A percentile compares a stretch with the other conserved stretches of the same genome.
Evolutionary conservation across 2,888 invertebrate genomes (phyloP).

Genomic region (Choreutis nemorana): DNA sequence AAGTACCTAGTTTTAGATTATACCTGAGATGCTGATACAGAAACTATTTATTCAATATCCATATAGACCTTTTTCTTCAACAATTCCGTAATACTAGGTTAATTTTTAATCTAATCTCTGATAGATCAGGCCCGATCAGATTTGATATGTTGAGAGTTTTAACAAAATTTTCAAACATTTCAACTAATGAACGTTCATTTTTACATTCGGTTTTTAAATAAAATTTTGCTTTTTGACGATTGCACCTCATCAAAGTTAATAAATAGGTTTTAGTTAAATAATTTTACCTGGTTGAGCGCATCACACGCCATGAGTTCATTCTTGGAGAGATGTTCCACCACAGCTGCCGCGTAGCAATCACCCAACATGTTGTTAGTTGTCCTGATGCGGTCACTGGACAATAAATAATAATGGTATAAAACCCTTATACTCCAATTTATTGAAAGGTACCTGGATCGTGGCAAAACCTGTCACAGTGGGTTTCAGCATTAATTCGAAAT

Average conservation of each 20-base stretch:
- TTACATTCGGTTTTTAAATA: not conserved
- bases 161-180: not conserved
- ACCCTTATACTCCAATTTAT: too few relatives aligned
- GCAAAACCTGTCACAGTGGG: too few relatives aligned
- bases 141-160: too few relatives aligned
- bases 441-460: not conserved
- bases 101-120: too few relatives aligned
- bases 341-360: slow-evolving; percentile 86
- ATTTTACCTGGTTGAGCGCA: slow-evolving; percentile 60
- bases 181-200: not conserved
- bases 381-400: slow-evolving; percentile 73
- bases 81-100: too few relatives aligned
- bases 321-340: slow-evolving; percentile 84
- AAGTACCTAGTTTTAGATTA: not conserved
- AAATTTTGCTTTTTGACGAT: not conserved
- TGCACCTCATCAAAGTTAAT: not conserved
- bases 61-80: too few relatives aligned
- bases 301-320: slow-evolving; percentile 82
- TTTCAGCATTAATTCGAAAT: too few relatives aligned
- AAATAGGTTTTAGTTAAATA: too few relatives aligned
- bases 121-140: too few relatives aligned
- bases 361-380: slow-evolving; percentile 90
- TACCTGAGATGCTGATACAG: too few relatives aligned
- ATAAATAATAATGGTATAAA: too few relatives aligned
- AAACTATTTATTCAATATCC: too few relatives aligned